phyloP scores from a whole-genome alignment of 2,797 vertebrate species.

The Anguilla anguilla region DNA sequence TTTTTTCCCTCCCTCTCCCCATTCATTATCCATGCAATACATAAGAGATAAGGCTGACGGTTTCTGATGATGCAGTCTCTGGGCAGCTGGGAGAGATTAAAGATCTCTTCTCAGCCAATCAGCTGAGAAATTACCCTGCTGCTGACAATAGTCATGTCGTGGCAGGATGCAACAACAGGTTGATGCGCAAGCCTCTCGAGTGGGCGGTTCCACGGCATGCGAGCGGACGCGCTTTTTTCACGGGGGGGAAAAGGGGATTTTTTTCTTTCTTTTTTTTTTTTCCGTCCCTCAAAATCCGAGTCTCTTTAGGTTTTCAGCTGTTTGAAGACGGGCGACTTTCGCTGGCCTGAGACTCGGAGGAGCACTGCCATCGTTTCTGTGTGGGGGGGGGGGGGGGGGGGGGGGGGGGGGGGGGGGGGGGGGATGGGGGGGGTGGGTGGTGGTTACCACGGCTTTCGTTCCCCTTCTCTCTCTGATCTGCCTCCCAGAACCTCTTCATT shows the following conservation, averaged over 20 bases:
- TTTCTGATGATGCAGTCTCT: constrained; percentile 62
- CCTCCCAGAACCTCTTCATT: constrained; percentile 69
- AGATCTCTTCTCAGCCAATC: constrained; percentile 54
- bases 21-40: constrained; percentile 72
- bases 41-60: constrained; percentile 66
- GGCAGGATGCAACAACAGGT: constrained; percentile 50
- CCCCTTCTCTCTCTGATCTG: constrained; percentile 66
- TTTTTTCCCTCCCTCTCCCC: constrained; percentile 44
- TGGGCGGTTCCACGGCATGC: constrained; percentile 22
- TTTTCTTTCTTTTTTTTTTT: constrained; percentile 38
- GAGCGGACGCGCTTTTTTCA: constrained; percentile 39
- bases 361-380: constrained; percentile 61
- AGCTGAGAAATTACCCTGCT: constrained; percentile 45
- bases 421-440: constrained; percentile 16
- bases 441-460: constrained; percentile 66
- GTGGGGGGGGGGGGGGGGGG: neutral
- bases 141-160: constrained; percentile 50
- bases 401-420: neutral
- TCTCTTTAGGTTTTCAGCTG: constrained; percentile 44
- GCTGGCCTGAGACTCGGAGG: constrained; percentile 52
- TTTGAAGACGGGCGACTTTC: constrained; percentile 45
- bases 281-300: constrained; percentile 49
- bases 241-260: constrained; percentile 49
- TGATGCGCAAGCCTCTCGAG: constrained; percentile 30
- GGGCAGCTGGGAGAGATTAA: constrained; percentile 56